Evolutionary conservation across 2,113 vertebrate genomes (phyloP), one percentile per base, ranked within the genome.

Genomic region (Neogale vison): DNA sequence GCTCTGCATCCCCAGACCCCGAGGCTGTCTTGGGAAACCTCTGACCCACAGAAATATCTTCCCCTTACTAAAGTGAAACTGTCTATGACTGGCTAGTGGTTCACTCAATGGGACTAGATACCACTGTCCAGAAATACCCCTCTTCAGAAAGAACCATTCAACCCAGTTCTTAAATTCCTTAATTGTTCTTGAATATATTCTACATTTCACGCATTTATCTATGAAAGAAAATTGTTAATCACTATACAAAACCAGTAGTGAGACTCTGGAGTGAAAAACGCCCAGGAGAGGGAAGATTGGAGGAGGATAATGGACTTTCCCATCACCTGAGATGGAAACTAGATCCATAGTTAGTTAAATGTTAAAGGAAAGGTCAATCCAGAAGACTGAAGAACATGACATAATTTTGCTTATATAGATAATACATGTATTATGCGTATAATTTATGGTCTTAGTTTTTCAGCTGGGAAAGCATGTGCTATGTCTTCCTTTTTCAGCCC

Each of bases 61-160:
- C 6, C 50, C 29, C 10, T 95, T 79, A 65, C 42, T 83, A 20
- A 61, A 12, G 39, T 65, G 26, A 61, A 88, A 86, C 14, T 79
- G 17, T 74, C 63, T 84, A 17, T 69, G 52, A 36, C 47, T 91
- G 14, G 12, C 80, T 71, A 81, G 45, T 86, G 18, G 12, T 71
- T 80, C 52, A 36, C 14, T 39, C 39, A 47, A 59, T n/a, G 57
- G 47, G 26, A 65, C 23, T 7, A 59, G 12, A 72, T 34, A 61
- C 34, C 59, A 36, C 67, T 74, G 10, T 90, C 69, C 69, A 96
- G 63, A 89, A 91, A 61, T 72, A 12, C 21, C 7, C 45, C 42
- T 94, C 31, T 89, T 87, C 31, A 94, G 81, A 45, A 91, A 80
- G 31, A 91, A 67, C 67, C 50, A 45, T 63, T 84, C 57, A 91